phyloP scores from a whole-genome alignment of 2,797 vertebrate species.

The Neostethus bicornis region DNA sequence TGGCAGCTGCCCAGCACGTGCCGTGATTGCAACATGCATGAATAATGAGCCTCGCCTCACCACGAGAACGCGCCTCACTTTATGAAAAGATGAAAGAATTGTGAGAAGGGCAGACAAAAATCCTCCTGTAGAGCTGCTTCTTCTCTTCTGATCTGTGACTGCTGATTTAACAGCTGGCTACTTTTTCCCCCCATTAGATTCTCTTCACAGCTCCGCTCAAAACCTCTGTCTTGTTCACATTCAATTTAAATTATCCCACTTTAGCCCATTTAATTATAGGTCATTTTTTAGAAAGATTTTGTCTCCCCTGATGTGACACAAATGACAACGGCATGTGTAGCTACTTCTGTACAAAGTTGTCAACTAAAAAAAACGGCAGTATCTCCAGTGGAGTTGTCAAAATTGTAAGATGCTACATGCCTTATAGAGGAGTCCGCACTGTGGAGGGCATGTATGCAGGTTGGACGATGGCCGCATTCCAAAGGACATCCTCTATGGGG shows the following conservation, averaged over 20 bases:
- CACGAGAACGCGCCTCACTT: conserved; percentile 36
- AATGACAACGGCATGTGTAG: neutral
- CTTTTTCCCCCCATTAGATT: conserved; percentile 42
- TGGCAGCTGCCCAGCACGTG: conserved; percentile 60
- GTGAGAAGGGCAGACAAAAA: conserved; percentile 28
- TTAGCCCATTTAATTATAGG: conserved; percentile 12
- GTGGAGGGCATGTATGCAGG: too few relatives aligned
- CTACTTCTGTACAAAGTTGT: too few relatives aligned
- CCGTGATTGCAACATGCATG: conserved; percentile 37
- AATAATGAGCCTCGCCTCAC: conserved; percentile 65
- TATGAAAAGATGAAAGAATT: conserved; percentile 52
- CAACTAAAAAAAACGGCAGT: too few relatives aligned
- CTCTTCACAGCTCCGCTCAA: conserved; percentile 12
- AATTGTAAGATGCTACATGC: too few relatives aligned
- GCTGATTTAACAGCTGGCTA: conserved; percentile 55
- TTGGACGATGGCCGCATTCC: too few relatives aligned
- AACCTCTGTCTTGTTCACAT: conserved; percentile 25
- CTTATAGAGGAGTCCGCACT: too few relatives aligned
- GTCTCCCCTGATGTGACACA: neutral
- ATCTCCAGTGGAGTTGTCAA: too few relatives aligned
- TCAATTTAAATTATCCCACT: conserved; percentile 24
- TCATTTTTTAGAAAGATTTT: conserved; percentile 16
- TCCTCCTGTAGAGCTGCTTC: conserved; percentile 39
- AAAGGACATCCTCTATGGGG: too few relatives aligned
- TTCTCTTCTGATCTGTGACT: conserved; percentile 53